Conservation (phyloP, 2,888 invertebrate species). For the Belgica antarctica region DNA sequence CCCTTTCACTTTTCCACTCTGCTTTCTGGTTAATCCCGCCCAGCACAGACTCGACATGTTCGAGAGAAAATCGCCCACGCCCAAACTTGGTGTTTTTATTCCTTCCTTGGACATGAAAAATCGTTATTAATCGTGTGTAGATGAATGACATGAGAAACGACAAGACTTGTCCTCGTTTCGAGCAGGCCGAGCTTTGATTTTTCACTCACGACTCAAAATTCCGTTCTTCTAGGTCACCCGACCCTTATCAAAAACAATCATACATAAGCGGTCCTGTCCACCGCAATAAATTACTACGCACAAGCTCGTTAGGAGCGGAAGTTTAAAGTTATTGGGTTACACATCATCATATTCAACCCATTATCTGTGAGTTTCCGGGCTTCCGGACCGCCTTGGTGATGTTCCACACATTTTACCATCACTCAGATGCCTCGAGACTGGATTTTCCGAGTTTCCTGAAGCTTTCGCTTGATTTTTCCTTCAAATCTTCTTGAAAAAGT, state of each 20-base stretch:
- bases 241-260: constrained; percentile 44
- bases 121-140: constrained; percentile 29
- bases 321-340: constrained; percentile 26
- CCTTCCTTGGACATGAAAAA: constrained; percentile 28
- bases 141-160: constrained; percentile 16
- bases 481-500: not conserved
- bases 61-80: not conserved
- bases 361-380: constrained; percentile 21
- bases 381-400: not conserved
- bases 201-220: not conserved
- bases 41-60: not conserved
- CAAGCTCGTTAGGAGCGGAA: constrained; percentile 17
- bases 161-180: not conserved
- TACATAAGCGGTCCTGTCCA: constrained; percentile 32
- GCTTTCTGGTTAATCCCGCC: constrained; percentile 15
- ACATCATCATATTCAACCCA: constrained; percentile 43
- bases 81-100: not conserved
- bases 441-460: not conserved
- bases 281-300: constrained; percentile 41
- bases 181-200: not conserved
- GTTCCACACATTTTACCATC: constrained; percentile 12
- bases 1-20: constrained; percentile 17
- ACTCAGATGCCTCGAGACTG: not conserved
- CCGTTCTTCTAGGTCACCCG: not conserved
- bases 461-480: constrained; percentile 6